phyloP scores from a whole-genome alignment of 1,140 invertebrate genomes.

The Heliconius himera region DNA sequence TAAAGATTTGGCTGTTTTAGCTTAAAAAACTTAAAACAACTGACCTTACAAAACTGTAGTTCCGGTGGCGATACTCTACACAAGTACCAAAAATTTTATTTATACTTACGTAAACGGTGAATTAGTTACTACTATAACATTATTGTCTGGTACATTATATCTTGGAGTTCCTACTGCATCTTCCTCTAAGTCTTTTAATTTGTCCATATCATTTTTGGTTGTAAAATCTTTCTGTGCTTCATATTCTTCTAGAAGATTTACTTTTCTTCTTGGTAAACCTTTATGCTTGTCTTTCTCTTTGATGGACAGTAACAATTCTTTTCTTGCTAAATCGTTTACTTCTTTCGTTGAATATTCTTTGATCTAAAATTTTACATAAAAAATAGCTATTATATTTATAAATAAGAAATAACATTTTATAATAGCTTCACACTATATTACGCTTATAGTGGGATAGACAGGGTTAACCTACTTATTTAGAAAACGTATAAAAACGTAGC shows the following conservation, averaged over 20 bases:
- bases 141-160: conserved; percentile 60
- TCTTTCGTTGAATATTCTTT: conserved; percentile 72
- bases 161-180: conserved; percentile 63
- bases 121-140: conserved; percentile 64
- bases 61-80: too few relatives aligned
- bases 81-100: too few relatives aligned
- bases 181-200: conserved; percentile 67
- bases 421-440: too few relatives aligned
- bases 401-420: too few relatives aligned
- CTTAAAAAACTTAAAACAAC: too few relatives aligned
- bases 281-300: conserved; percentile 59
- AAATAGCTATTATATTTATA: too few relatives aligned
- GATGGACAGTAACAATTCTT: conserved; percentile 56
- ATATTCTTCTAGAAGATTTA: conserved; percentile 47
- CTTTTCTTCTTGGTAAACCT: conserved; percentile 49
- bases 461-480: too few relatives aligned
- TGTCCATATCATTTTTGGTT: conserved; percentile 55
- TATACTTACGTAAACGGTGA: conserved; percentile 57
- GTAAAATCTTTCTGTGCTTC: conserved; percentile 41
- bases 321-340: conserved; percentile 62
- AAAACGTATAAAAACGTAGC: too few relatives aligned
- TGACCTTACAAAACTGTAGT: too few relatives aligned
- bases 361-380: conserved; percentile 42
- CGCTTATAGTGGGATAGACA: too few relatives aligned
- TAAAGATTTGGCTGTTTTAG: too few relatives aligned